These are phyloP conservation scores for Siniperca chuatsi DNA, from an alignment of 2,113 vertebrate species.

Conservation along the genomic window DNA sequence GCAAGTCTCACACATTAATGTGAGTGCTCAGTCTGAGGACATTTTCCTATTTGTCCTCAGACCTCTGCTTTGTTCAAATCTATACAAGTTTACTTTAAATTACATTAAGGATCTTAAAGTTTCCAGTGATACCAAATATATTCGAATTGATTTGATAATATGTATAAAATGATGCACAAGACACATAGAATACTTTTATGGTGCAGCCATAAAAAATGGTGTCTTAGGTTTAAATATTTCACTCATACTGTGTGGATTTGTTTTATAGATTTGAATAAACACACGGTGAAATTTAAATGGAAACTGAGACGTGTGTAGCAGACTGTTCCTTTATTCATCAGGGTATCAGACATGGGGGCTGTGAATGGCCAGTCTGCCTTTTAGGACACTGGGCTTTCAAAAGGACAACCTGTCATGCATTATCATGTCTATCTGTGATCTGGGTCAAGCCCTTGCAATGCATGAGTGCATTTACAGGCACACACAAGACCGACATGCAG, in stretches of 20 bases:
- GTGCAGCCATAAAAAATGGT: background rate
- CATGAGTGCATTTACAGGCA: constrained; percentile 73
- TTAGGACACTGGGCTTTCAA: constrained; percentile 77
- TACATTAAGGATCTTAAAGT: background rate
- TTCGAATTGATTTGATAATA: background rate
- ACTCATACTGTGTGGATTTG: background rate
- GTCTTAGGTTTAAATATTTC: background rate
- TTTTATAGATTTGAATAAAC: constrained; percentile 1
- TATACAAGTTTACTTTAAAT: background rate
- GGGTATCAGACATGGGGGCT: constrained; percentile 51
- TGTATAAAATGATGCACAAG: background rate
- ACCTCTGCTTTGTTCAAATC: background rate
- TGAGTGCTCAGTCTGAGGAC: background rate
- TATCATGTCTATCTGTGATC: constrained; percentile 80
- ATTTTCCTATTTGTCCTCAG: background rate
- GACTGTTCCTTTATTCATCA: constrained; percentile 21
- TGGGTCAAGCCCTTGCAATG: constrained; percentile 80
- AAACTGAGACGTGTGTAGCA: background rate
- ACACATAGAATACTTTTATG: background rate
- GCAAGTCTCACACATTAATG: background rate
- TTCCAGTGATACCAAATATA: background rate
- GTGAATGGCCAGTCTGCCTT: constrained; percentile 69
- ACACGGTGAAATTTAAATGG: background rate
- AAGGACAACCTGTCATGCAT: constrained; percentile 81
- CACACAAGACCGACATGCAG: constrained; percentile 38